phyloP scores from a whole-genome alignment of 2,888 invertebrate species.

The Pimpla rufipes region DNA sequence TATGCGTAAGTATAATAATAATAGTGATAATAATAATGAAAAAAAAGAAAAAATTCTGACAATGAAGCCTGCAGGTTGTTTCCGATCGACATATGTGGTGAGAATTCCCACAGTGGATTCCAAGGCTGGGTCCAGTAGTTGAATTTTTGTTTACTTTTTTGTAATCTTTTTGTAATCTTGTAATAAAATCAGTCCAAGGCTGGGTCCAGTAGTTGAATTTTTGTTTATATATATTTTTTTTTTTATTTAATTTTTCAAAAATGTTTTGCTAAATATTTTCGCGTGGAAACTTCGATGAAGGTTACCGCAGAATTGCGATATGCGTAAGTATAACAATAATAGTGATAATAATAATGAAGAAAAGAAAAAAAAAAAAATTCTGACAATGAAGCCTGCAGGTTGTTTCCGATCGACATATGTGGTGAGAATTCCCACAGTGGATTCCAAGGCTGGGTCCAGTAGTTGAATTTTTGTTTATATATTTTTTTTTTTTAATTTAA shows the following conservation, averaged over 20 bases:
- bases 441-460: too few species aligned
- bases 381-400: neutral
- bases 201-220: too few species aligned
- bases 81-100: neutral
- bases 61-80: neutral
- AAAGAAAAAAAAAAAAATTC: slow-evolving; percentile 4
- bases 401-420: neutral
- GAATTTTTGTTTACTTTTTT: too few species aligned
- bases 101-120: neutral
- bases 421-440: neutral
- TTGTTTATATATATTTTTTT: too few species aligned
- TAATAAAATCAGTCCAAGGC: too few species aligned
- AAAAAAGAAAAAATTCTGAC: slow-evolving; percentile 13
- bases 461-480: too few species aligned
- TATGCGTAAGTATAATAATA: neutral
- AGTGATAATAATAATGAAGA: neutral
- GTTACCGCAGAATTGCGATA: slow-evolving; percentile 3
- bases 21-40: neutral
- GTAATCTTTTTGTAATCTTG: too few species aligned
- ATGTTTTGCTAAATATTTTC: too few species aligned
- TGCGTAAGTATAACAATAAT: neutral
- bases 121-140: too few species aligned
- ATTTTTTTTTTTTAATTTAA: too few species aligned
- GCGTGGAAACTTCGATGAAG: neutral
- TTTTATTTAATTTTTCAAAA: too few species aligned